Evolutionary conservation across 2,888 invertebrate genomes (phyloP), one percentile per base, ranked within the genome.

Genomic region (Euplexia lucipara): DNA sequence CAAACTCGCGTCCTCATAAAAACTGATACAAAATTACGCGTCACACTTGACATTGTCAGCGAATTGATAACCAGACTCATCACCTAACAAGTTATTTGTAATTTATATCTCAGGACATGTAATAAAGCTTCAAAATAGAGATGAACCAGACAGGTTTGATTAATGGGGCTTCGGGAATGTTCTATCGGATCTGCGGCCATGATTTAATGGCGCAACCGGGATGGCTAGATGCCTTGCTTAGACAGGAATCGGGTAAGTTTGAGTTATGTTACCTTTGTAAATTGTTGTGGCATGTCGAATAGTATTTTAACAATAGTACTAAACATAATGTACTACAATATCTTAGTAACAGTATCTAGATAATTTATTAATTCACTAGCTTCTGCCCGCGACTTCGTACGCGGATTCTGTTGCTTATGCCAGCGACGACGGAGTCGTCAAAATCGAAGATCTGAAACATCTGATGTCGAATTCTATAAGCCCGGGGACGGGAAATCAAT

Each of bases 171-270:
- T 58, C 59, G 57, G 53, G 66, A 65, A 68, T 67, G 70, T 68
- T 65, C 67, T 61, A 58, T 76, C 58, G 26, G 60, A 81, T 65
- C 66, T 53, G 51, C 34, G 44, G 59, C 59, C 51, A 78, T 81
- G 73, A 81, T 82, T 82, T 78, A 82, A 65, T 82, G 65, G 54
- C 53, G 57, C 48, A 65, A 56, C 63, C n/a, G 26, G 64, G 57
- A 63, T 65, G 34, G 57, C 39, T 58, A 58, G 45, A 69, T 41
- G 20, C 65, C 10, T 34, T 18, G 56, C 51, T 54, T 47, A 45
- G 63, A 69, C 79, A 58, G 69, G 73, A 41, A 70, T 67, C 61
- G 41, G 41, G 65, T 58, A 60, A 47, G 47, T 16, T 41, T 61
- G 64, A 75, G 68, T 68, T 73, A 75, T 72, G 59, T 20, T 22